Percentiles rank a stretch among this genome's conserved stretches.
phyloP scores from a whole-genome alignment of 2,113 vertebrate genomes.

The Mionectes macconnelli region DNA sequence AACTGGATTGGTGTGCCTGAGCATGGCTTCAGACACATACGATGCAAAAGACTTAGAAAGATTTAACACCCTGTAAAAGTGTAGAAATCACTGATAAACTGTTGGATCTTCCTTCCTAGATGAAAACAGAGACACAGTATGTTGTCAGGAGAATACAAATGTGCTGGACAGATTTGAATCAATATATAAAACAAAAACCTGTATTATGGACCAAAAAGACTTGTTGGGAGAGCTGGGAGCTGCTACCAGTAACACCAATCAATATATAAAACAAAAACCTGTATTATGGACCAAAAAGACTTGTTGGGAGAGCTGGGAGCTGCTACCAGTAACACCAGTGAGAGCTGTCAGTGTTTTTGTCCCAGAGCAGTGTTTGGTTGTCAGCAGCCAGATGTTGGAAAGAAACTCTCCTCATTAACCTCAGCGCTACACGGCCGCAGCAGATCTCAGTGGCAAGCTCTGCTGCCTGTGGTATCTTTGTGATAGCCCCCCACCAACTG shows the following conservation, averaged over 20 bases:
- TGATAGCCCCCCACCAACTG: background rate
- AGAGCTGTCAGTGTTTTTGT: background rate
- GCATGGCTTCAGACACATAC: background rate
- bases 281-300: background rate
- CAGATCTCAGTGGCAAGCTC: fast-evolving
- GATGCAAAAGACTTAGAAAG: background rate
- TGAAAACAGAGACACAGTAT: background rate
- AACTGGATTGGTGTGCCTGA: background rate
- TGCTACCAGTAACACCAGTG: background rate
- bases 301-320: background rate
- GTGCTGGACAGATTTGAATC: background rate
- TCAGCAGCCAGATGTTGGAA: background rate
- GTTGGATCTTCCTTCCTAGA: background rate
- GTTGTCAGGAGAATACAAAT: background rate
- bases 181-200: background rate
- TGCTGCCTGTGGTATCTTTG: background rate
- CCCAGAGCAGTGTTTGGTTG: background rate
- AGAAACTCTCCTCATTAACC: background rate
- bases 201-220: background rate
- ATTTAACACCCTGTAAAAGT: background rate
- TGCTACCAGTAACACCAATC: background rate
- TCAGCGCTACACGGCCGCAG: background rate
- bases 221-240: background rate
- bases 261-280: background rate
- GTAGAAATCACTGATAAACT: slow-evolving; percentile 4